These are phyloP conservation scores for Rostratula benghalensis DNA, from an alignment of 2,113 vertebrate species.

Conservation along the genomic window DNA sequence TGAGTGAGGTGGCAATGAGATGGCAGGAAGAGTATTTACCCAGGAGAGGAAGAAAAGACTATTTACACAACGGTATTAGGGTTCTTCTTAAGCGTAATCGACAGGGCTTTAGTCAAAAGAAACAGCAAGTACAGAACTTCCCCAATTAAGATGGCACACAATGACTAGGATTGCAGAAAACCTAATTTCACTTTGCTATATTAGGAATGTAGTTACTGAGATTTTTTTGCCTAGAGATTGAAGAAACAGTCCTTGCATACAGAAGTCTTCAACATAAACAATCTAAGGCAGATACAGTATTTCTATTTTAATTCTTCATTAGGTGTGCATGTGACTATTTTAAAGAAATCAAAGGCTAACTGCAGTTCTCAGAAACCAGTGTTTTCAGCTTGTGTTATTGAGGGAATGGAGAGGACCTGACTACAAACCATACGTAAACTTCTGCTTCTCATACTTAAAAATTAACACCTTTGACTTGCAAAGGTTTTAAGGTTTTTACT, in stretches of 20 bases:
- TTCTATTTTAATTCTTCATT: background rate
- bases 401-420: background rate
- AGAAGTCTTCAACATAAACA: background rate
- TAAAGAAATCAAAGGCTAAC: background rate
- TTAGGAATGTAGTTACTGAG: background rate
- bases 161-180: background rate
- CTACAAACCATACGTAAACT: background rate
- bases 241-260: background rate
- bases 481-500: background rate
- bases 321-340: background rate
- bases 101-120: background rate
- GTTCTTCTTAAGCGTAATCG: background rate
- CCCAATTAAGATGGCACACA: background rate
- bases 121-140: background rate
- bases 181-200: background rate
- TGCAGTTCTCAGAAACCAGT: background rate
- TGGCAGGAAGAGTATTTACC: background rate
- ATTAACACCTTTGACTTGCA: background rate
- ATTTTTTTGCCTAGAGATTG: background rate
- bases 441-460: background rate
- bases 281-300: background rate
- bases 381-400: background rate
- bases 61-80: background rate
- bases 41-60: conserved; percentile 5
- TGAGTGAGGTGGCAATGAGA: background rate